Evolutionary conservation across 1,140 invertebrate species (phyloP), one percentile per base, ranked within the genome.

Genomic region (Metopolophium dirhodum): DNA sequence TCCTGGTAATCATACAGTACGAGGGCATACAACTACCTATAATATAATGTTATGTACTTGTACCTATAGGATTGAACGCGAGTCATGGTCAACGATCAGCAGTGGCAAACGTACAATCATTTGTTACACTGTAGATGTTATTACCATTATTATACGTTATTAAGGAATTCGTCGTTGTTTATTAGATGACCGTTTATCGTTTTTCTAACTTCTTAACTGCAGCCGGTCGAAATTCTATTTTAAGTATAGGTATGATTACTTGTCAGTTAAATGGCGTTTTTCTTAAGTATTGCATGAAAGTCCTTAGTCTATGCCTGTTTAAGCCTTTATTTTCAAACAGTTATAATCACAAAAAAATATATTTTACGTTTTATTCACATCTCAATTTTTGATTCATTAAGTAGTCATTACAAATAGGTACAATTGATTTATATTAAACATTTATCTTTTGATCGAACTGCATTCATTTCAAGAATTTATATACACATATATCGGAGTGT

Each of bases 1-100:
- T 90, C 54, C 57, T 22, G 14, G 89, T 90, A 90, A 90, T 90
- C 89, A 90, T 90, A 90, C 89, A 23, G 54, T 90, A 61, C 86
- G 86, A 41, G 18, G 45, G 45, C 45, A 86, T 47, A 30, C 30
- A 68, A n/a, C 61, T 22, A 54, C 4, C 41, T n/a, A 49, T 77
- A 77, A 7, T 77, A 77, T 23, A n/a, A 77, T 77, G 18, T 77
- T n/a, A n/a, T 30, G 30, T 47, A 49, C 4, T 0, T 30, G 30
- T 47, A 49, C 4, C 2, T 30, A 47, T 61, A 57, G 23, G 41
- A 68, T 41, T 51, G 37, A 30, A 68, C 49, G 37, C 49, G 88
- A 90, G 88, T 90, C 88, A 90, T n/a, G 89, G 57, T n/a, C 54
- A 41, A 68, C 90, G 57, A 35, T 89, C 87, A 51, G 47, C 87